These are phyloP conservation scores for Gadopsis marmoratus DNA, from an alignment of 2,797 vertebrate genomes.

Conservation along the genomic window DNA sequence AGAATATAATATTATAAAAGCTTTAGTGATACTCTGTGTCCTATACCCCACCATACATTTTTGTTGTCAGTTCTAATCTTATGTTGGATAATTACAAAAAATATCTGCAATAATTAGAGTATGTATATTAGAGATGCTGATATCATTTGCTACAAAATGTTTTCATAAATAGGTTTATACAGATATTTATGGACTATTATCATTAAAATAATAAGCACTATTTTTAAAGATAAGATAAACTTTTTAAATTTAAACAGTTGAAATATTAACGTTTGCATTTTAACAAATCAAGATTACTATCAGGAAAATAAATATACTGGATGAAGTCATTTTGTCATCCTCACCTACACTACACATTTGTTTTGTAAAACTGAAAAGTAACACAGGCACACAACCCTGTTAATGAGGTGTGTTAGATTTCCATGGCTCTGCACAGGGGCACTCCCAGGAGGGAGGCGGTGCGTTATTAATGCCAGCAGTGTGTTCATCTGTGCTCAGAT, in stretches of 20 bases:
- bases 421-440: constrained; percentile 28
- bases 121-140: background rate
- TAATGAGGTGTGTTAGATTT: constrained; percentile 40
- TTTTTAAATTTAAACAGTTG: background rate
- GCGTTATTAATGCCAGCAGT: constrained; percentile 31
- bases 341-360: background rate
- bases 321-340: background rate
- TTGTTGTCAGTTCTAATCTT: background rate
- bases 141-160: background rate
- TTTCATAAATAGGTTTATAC: background rate
- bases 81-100: background rate
- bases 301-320: background rate
- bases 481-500: constrained; percentile 40
- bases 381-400: background rate
- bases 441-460: constrained; percentile 74
- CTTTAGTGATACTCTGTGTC: background rate
- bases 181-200: background rate
- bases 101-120: background rate
- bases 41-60: too few species aligned
- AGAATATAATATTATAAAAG: background rate
- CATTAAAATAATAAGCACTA: background rate
- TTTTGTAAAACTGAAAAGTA: background rate
- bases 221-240: too few species aligned
- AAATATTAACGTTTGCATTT: background rate
- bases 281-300: background rate